A percentile compares a stretch with the other conserved stretches of the same genome.
Conservation (phyloP, 2,113 vertebrate genomes). For the Glaucidium brasilianum region DNA sequence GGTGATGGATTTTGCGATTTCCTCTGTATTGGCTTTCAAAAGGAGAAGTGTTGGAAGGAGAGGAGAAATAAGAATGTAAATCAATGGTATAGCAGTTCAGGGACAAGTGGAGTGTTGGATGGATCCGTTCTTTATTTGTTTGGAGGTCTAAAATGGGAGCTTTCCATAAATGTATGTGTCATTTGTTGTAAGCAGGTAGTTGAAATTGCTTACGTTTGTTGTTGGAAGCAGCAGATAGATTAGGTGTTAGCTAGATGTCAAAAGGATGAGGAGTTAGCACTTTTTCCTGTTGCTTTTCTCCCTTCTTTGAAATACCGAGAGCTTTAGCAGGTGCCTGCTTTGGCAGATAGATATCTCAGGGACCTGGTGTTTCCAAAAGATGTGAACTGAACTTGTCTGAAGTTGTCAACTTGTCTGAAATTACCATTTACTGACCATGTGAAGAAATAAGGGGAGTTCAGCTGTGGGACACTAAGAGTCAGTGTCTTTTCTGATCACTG, state of each 20-base stretch:
- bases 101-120: background rate
- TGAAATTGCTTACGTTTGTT: no score
- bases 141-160: background rate
- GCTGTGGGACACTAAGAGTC: background rate
- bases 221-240: background rate
- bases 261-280: background rate
- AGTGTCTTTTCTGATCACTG: background rate
- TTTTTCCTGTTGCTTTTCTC: background rate
- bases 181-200: background rate
- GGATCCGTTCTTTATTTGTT: background rate
- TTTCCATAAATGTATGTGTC: background rate
- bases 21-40: background rate
- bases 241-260: background rate
- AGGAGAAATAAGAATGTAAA: background rate
- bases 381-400: background rate
- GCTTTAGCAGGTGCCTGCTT: background rate
- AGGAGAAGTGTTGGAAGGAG: background rate
- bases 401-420: background rate
- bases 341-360: background rate
- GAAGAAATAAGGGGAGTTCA: background rate
- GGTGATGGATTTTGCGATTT: background rate
- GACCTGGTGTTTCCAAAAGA: background rate
- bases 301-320: background rate
- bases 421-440: background rate
- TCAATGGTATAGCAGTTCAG: background rate